Base-by-base conservation (phyloP, 1,140 invertebrate species). In the Heterodera carotae region DNA sequence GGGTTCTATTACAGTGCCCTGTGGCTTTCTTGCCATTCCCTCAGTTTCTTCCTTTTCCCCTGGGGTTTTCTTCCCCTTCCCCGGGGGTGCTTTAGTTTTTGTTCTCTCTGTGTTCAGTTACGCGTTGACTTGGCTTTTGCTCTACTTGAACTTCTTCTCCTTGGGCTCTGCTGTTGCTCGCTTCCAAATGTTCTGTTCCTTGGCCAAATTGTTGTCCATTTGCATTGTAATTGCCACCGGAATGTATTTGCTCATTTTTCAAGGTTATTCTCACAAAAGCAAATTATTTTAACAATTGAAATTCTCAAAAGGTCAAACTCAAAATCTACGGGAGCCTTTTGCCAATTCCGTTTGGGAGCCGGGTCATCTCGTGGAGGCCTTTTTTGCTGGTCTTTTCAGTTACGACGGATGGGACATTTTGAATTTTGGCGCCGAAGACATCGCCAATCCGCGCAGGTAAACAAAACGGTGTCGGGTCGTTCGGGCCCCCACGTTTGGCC, bases 361-460 rank as follows among this genome's bases (percentile, higher is more conserved):
- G 27, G 59, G 29, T 15, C 66, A 39, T 22, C 43, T 84, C 25
- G 84, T 73, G 18, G 69, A 68, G 53, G 83, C 84, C 22, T 69
- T 84, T 12, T 85, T 85, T 62, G 75, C 79, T 18, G 82, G 82
- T 25, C 68, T 85, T 31, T 84, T 85, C 62, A 59, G 34, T 34
- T 82, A 75, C 75, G 74, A 82, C 66, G 82, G 81, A 27, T 83
- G 82, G 82, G 82, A 83, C 66, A 86, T 83, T 60, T 77, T 83
- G 27, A 86, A 86, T 62, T 83, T 84, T 64, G 82, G 82, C 36
- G 84, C 76, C 39, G 84, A 81, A 53, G 82, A 86, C 56, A 62
- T 84, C 36, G 75, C 73, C 31, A 85, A 85, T 73, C 85, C 85
- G 29, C 82, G 80, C 75, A 68, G 82, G 64, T 84, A 29, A 8